phyloP scores from a whole-genome alignment of 2,888 invertebrate species.

The Caenorhabditis sinica region DNA sequence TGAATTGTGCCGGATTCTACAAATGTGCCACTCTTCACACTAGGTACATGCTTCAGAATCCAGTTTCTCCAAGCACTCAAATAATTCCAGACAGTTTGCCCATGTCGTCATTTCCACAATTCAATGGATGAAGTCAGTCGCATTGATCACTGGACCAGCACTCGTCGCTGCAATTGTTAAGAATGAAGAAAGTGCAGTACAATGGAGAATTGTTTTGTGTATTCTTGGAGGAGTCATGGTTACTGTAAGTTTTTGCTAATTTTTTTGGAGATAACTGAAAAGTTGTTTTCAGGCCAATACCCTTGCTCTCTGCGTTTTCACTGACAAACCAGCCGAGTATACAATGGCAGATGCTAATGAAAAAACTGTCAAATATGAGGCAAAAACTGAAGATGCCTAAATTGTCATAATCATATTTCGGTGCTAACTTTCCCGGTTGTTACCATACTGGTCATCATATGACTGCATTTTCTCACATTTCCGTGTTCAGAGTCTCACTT shows the following conservation, averaged over 20 bases:
- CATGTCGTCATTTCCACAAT: slow-evolving; percentile 78
- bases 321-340: slow-evolving; percentile 64
- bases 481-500: neutral
- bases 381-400: slow-evolving; percentile 20
- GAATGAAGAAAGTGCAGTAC: slow-evolving; percentile 66
- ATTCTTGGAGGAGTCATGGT: slow-evolving; percentile 52
- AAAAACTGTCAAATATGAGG: slow-evolving; percentile 55
- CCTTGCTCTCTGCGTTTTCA: slow-evolving; percentile 48
- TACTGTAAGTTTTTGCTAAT: slow-evolving; percentile 40
- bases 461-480: slow-evolving; percentile 8
- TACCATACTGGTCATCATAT: slow-evolving; percentile 10
- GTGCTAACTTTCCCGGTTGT: neutral
- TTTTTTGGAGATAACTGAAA: neutral
- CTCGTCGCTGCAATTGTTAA: slow-evolving; percentile 73
- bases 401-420: neutral
- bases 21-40: slow-evolving; percentile 80
- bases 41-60: slow-evolving; percentile 54
- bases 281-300: slow-evolving; percentile 51
- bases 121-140: slow-evolving; percentile 81
- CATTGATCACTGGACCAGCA: slow-evolving; percentile 78
- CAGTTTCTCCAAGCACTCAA: too few relatives aligned
- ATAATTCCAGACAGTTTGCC: slow-evolving; percentile 71
- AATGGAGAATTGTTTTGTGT: slow-evolving; percentile 67
- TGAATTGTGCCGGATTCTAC: slow-evolving; percentile 81
- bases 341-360: slow-evolving; percentile 39